These are phyloP conservation scores for Apostichopus leukothele DNA, from an alignment of 53 echinoderm and acorn worm genomes.

Conservation along the genomic window DNA sequence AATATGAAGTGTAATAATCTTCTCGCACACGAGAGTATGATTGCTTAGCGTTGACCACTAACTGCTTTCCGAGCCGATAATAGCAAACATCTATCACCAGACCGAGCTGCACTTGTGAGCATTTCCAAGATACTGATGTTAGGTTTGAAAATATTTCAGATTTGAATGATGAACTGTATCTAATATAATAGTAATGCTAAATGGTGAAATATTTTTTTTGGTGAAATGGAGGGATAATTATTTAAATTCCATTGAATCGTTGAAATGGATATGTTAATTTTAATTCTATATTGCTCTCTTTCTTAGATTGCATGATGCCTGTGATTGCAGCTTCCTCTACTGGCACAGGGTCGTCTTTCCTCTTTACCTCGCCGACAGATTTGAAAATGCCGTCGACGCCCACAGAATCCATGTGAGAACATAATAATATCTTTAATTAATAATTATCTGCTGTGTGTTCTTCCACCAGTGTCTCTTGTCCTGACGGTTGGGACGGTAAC, in stretches of 20 bases:
- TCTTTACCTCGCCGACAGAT: slow-evolving; percentile 65
- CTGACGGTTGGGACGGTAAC: background rate
- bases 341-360: slow-evolving; percentile 99
- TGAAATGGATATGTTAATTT: background rate
- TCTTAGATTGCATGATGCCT: slow-evolving; percentile 74
- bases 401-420: slow-evolving; percentile 89
- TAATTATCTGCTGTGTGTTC: background rate
- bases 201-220: background rate
- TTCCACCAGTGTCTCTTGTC: background rate
- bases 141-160: no score
- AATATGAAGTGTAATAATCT: no score
- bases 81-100: no score
- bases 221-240: background rate
- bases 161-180: no score
- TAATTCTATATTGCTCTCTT: background rate
- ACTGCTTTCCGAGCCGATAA: no score
- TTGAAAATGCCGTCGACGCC: slow-evolving; percentile 81
- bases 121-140: no score
- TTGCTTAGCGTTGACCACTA: no score
- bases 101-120: no score
- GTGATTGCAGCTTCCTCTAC: slow-evolving; percentile 96
- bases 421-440: background rate
- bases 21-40: no score
- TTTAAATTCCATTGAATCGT: background rate
- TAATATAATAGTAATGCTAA: background rate